Evolutionary conservation across 2,113 vertebrate genomes (phyloP).

Genomic region (Haemorhous mexicanus): DNA sequence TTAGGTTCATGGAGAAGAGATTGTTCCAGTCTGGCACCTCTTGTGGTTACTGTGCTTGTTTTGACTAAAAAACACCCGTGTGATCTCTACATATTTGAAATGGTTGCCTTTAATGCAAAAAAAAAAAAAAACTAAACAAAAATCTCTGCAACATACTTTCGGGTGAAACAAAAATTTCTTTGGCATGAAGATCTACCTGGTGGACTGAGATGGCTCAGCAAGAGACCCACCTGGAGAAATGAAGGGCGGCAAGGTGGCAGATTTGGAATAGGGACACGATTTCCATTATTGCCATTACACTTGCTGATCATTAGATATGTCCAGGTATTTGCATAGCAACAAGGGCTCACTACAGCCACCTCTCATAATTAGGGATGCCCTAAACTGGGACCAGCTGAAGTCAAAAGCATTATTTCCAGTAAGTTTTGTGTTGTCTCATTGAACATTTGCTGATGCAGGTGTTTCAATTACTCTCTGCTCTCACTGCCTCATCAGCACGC

Average conservation of each 20-base stretch:
- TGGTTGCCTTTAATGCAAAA: conserved; percentile 32
- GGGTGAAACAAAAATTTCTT: not conserved
- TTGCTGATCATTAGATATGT: not conserved
- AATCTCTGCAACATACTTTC: not conserved
- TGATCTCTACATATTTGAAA: conserved; percentile 55
- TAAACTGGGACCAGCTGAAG: not conserved
- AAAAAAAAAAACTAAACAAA: not conserved
- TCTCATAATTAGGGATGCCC: not conserved
- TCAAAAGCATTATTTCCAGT: not conserved
- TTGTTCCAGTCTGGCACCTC: conserved; percentile 52
- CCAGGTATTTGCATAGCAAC: not conserved
- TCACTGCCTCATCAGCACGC: rapidly evolving
- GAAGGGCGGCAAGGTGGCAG: not conserved
- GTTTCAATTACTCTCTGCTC: not conserved
- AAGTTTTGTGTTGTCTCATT: not conserved
- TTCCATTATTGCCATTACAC: not conserved
- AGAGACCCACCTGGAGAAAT: not conserved
- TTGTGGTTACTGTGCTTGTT: conserved; percentile 50
- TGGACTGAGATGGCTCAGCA: not conserved
- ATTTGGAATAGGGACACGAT: not conserved
- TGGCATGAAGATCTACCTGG: not conserved
- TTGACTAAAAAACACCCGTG: conserved; percentile 53
- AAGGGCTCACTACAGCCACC: not conserved
- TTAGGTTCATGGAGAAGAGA: conserved; percentile 30
- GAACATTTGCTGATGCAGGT: not conserved